Conservation (phyloP, 2,888 invertebrate species). For the Lacanobia oleracea region DNA sequence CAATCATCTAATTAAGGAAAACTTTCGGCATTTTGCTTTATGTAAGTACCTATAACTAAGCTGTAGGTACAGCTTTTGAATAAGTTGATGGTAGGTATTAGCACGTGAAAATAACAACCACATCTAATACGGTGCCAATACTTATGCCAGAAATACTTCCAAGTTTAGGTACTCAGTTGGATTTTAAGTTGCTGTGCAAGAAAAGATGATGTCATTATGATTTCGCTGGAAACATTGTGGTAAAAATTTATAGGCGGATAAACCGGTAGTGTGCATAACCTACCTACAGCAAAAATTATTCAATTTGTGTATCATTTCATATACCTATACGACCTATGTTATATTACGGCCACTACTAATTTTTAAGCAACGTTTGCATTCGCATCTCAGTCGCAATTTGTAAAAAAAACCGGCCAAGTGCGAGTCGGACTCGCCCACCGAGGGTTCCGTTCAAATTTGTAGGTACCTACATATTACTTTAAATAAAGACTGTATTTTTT, state of each 20-base stretch:
- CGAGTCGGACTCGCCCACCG: too few species aligned
- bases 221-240: constrained; percentile 51
- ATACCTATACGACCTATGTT: neutral
- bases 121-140: constrained; percentile 8
- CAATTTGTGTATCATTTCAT: neutral
- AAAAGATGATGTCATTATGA: constrained; percentile 49
- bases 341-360: too few species aligned
- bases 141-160: constrained; percentile 40
- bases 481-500: too few species aligned
- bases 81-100: neutral
- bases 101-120: constrained; percentile 19
- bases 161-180: constrained; percentile 33
- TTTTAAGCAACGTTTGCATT: too few species aligned
- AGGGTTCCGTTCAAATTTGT: too few species aligned
- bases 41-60: constrained; percentile 6
- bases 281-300: constrained; percentile 36
- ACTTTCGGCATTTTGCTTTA: neutral
- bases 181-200: constrained; percentile 34
- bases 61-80: neutral
- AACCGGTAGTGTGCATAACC: constrained; percentile 49
- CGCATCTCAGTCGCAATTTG: too few species aligned
- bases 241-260: constrained; percentile 43
- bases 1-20: too few species aligned
- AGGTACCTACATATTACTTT: too few species aligned
- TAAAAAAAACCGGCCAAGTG: too few species aligned